phyloP scores from a whole-genome alignment of 2,888 invertebrate species.

The Nemapogon koenigi region DNA sequence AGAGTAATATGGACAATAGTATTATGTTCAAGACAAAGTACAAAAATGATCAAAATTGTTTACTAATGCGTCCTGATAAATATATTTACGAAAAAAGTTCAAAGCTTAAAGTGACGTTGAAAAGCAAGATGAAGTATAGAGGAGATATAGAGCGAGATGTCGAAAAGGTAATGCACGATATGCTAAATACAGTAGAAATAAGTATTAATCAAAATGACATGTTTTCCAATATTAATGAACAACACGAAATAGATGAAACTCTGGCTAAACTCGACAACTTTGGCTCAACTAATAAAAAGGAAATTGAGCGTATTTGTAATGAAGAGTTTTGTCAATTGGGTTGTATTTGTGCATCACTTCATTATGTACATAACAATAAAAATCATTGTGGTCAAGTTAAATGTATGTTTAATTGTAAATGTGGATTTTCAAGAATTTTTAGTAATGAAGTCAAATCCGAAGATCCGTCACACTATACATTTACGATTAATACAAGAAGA shows the following conservation, averaged over 20 bases:
- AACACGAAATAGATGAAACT: slow-evolving; percentile 28
- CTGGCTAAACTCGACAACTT: slow-evolving; percentile 17
- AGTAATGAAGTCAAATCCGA: slow-evolving; percentile 25
- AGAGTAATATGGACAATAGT: slow-evolving; percentile 26
- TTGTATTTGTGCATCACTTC: slow-evolving; percentile 70
- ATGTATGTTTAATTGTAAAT: slow-evolving; percentile 65
- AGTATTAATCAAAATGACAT: slow-evolving; percentile 63
- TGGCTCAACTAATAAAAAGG: slow-evolving; percentile 28
- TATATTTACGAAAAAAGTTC: slow-evolving; percentile 20
- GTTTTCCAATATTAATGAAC: slow-evolving; percentile 30
- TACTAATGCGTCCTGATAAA: slow-evolving; percentile 50
- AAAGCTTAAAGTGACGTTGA: slow-evolving; percentile 7
- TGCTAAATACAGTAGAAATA: slow-evolving; percentile 68
- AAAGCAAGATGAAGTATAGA: not conserved
- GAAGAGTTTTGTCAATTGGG: slow-evolving; percentile 68
- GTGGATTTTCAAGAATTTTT: slow-evolving; percentile 34
- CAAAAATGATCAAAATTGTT: slow-evolving; percentile 58
- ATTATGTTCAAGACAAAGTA: slow-evolving; percentile 67
- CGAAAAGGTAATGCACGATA: slow-evolving; percentile 50
- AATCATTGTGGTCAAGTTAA: slow-evolving; percentile 68
- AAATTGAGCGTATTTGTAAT: slow-evolving; percentile 45
- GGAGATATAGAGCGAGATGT: slow-evolving; percentile 18
- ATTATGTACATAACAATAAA: slow-evolving; percentile 39
- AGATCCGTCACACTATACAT: not conserved
- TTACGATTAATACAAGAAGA: slow-evolving; percentile 55